Evolutionary conservation across 2,888 invertebrate species (phyloP), one percentile per base, ranked within the genome.

Genomic region (Autographa pulchrina): DNA sequence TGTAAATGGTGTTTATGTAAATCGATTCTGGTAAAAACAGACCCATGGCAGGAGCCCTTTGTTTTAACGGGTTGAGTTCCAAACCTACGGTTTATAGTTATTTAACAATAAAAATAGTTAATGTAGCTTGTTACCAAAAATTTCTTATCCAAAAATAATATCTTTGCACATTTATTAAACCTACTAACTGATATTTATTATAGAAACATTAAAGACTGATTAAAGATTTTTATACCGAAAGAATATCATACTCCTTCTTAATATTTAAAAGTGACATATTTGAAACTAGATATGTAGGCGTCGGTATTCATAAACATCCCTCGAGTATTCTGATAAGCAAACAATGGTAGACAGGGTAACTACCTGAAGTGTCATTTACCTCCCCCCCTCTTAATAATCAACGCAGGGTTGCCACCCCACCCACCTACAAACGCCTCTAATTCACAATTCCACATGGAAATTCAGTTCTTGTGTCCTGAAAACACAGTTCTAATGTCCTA

Each of bases 401-500:
- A 38, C 38, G 16, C 14, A 64, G 56, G 38, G 20, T 35, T 20
- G 20, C 25, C 32, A 9, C 16, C 35, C 20, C 35, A 16, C 52
- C 20, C 20, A n/a, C 9, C 58, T 11, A 25, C 7, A 32, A 25
- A 58, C 77, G 62, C 48, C 67, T 16, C 20, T 38, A 38, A 61
- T 59, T 71, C 48, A 41, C 32, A 52, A 62, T 48, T 38, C 13
- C 68, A 69, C 58, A 66, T 74, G 70, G 67, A 70, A 78, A 77
- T 81, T 67, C 70, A 80, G 60, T 80, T 56, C 32, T 25, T 52
- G 32, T 48, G 72, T 61, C 18, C 20, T 56, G 58, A 62, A 62
- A 71, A 76, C 58, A 65, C 67, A 72, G 63, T 70, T 65, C 67
- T 75, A 72, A 81, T 79, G 80, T 61, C 82, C 84, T 74, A 82